Evolutionary conservation across 2,797 vertebrate genomes (phyloP).

Genomic region (Ptychadena robeensis): DNA sequence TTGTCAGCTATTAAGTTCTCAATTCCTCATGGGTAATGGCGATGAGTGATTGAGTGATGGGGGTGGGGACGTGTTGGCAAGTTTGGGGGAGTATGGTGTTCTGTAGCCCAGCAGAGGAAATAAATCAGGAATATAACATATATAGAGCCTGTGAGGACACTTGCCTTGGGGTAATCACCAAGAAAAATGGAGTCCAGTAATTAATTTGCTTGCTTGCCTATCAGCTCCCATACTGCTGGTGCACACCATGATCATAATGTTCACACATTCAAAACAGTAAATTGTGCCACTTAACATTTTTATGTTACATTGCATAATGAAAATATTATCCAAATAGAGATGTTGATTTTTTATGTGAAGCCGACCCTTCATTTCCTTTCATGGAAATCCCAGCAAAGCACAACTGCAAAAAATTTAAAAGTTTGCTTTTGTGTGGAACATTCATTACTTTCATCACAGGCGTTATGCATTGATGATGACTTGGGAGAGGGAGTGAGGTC

Average conservation of each 20-base stretch:
- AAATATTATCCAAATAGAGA: neutral
- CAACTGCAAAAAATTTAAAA: neutral
- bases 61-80: too few species aligned
- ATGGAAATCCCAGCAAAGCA: neutral
- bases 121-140: too few species aligned
- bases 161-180: too few species aligned
- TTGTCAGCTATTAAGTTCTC: neutral
- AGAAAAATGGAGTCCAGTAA: too few species aligned
- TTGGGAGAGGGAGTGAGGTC: neutral
- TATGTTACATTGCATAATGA: neutral
- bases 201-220: too few species aligned
- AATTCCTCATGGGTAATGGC: too few species aligned
- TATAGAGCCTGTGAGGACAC: too few species aligned
- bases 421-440: constrained; percentile 6
- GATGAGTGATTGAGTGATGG: too few species aligned
- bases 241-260: too few species aligned
- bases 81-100: neutral
- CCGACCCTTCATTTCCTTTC: neutral
- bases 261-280: neutral
- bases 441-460: neutral
- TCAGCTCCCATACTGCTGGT: too few species aligned
- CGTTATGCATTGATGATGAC: neutral
- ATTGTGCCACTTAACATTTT: neutral
- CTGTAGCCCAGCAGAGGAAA: neutral
- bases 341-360: neutral